Evolutionary conservation across 2,797 vertebrate species (phyloP).

Genomic region (Clarias laeviceps): DNA sequence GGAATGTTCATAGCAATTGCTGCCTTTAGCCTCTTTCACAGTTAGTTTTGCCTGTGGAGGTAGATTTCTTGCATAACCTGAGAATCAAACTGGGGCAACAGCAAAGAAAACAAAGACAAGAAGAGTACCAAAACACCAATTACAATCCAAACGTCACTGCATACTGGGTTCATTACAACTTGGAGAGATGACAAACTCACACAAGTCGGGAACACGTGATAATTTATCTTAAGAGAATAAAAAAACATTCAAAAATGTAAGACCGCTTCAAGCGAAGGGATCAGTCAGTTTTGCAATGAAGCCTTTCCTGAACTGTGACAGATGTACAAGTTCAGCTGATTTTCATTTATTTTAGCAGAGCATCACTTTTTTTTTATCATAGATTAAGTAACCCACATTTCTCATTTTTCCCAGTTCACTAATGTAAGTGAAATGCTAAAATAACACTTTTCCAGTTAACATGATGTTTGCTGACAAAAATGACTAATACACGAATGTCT

Average conservation of each 20-base stretch:
- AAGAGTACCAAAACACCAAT: constrained; percentile 27
- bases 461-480: neutral
- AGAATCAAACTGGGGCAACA: constrained; percentile 83
- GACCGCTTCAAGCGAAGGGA: constrained; percentile 2
- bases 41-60: constrained; percentile 91
- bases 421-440: neutral
- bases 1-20: constrained; percentile 74
- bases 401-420: neutral
- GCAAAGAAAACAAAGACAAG: constrained; percentile 64
- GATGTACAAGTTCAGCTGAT: neutral
- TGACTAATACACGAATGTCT: constrained; percentile 13
- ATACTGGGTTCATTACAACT: constrained; percentile 3
- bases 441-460: neutral
- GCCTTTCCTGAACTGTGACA: neutral
- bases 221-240: neutral
- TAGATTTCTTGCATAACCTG: constrained; percentile 95
- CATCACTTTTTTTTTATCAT: neutral
- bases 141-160: constrained; percentile 7
- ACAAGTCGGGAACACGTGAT: neutral
- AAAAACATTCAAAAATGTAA: constrained; percentile 21
- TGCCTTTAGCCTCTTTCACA: constrained; percentile 86
- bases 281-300: neutral
- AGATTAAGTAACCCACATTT: neutral
- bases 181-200: neutral
- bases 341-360: neutral